phyloP scores from a whole-genome alignment of 2,888 invertebrate species.

The Heliconius cydno region DNA sequence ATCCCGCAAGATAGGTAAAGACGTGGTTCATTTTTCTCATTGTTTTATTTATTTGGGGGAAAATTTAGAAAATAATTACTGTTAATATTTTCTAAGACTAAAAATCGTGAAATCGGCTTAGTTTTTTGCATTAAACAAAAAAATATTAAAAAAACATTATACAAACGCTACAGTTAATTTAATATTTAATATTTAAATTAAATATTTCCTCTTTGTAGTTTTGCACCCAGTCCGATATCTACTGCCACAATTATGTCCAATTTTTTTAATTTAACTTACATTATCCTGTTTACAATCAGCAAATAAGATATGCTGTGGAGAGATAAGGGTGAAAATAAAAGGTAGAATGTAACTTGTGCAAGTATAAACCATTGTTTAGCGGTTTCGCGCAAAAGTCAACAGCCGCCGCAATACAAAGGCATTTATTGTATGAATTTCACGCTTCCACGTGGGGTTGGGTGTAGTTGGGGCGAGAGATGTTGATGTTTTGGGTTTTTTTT shows the following conservation, averaged over 20 bases:
- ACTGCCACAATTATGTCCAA: too few species aligned
- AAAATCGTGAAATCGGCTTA: too few species aligned
- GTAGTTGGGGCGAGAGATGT: conserved; percentile 16
- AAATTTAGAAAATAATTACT: too few species aligned
- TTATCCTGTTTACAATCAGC: background rate
- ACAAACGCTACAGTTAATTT: too few species aligned
- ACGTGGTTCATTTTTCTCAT: background rate
- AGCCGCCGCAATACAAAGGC: conserved; percentile 73
- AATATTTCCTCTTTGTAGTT: too few species aligned
- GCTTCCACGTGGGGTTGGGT: conserved; percentile 51
- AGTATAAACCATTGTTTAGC: conserved; percentile 50
- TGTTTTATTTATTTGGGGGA: background rate
- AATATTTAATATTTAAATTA: too few species aligned
- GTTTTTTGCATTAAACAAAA: too few species aligned
- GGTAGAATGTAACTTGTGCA: conserved; percentile 28
- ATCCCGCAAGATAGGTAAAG: too few species aligned
- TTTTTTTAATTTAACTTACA: background rate
- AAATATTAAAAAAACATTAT: too few species aligned
- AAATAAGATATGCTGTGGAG: background rate
- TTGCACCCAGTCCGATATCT: too few species aligned
- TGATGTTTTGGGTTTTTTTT: conserved; percentile 29
- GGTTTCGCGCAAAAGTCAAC: conserved; percentile 55
- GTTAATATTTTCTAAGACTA: too few species aligned
- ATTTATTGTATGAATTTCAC: conserved; percentile 83
- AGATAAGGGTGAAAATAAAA: conserved; percentile 12